phyloP scores from a whole-genome alignment of 2,113 vertebrate species.

The Tilapia sparmanii region DNA sequence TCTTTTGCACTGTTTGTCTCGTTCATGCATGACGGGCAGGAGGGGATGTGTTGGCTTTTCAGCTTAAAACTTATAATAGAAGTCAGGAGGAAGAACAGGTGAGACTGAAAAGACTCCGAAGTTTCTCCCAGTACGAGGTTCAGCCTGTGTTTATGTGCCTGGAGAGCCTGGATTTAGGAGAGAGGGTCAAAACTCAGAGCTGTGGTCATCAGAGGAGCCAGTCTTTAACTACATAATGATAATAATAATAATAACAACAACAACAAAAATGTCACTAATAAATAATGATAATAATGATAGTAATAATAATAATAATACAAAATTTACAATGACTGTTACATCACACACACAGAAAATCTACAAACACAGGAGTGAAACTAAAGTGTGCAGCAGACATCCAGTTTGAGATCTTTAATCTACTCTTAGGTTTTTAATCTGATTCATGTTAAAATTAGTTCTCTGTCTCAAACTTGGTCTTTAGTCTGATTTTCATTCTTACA shows the following conservation, averaged over 20 bases:
- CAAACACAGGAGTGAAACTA: background rate
- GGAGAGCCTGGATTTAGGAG: background rate
- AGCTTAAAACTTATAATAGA: conserved; percentile 23
- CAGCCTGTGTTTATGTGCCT: background rate
- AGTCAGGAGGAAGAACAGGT: background rate
- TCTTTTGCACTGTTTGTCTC: background rate
- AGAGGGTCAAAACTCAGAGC: background rate
- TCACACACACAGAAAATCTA: background rate
- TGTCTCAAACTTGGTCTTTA: background rate
- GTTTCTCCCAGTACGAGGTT: background rate
- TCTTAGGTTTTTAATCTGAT: background rate
- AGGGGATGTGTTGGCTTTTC: conserved; percentile 33
- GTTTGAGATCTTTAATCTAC: background rate
- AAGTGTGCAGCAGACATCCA: background rate
- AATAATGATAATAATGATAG: background rate
- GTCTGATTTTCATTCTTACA: background rate
- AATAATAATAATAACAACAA: background rate
- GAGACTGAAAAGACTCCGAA: background rate
- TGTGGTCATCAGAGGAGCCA: background rate
- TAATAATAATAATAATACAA: background rate
- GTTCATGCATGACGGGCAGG: background rate
- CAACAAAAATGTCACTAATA: background rate
- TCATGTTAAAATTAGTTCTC: background rate
- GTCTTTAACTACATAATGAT: background rate
- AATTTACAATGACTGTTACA: background rate